These are phyloP conservation scores for Heliconius ismenius DNA, from an alignment of 2,888 invertebrate genomes.

Conservation along the genomic window DNA sequence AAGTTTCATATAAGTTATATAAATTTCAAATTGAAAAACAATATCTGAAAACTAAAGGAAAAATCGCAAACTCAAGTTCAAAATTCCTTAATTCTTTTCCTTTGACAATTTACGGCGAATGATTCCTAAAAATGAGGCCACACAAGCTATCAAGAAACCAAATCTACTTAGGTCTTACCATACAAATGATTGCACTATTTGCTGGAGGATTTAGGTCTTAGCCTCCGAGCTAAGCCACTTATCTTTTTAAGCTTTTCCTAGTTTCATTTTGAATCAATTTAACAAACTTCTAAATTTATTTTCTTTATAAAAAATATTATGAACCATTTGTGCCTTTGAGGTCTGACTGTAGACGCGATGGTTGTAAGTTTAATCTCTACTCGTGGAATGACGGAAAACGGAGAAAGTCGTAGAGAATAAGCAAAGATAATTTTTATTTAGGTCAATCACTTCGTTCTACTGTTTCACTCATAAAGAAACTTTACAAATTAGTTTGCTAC, in stretches of 20 bases:
- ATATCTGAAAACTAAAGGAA: no score
- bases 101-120: background rate
- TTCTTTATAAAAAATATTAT: background rate
- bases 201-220: slow-evolving; percentile 22
- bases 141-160: slow-evolving; percentile 15
- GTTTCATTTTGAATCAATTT: slow-evolving; percentile 17
- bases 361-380: background rate
- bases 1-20: background rate
- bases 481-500: no score
- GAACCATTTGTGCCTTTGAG: no score
- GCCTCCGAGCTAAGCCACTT: slow-evolving; percentile 8
- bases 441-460: no score
- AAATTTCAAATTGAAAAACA: background rate
- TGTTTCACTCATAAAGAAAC: no score
- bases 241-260: slow-evolving; percentile 11
- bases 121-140: slow-evolving; percentile 10
- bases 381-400: background rate
- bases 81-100: background rate
- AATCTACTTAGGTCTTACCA: slow-evolving; percentile 24
- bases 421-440: no score
- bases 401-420: no score
- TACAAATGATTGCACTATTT: slow-evolving; percentile 26
- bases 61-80: background rate
- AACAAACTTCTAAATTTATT: background rate
- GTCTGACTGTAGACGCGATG: background rate